Evolutionary conservation across 2,113 vertebrate genomes (phyloP), one percentile per base, ranked within the genome.

Genomic region (Circaetus cinerascens): DNA sequence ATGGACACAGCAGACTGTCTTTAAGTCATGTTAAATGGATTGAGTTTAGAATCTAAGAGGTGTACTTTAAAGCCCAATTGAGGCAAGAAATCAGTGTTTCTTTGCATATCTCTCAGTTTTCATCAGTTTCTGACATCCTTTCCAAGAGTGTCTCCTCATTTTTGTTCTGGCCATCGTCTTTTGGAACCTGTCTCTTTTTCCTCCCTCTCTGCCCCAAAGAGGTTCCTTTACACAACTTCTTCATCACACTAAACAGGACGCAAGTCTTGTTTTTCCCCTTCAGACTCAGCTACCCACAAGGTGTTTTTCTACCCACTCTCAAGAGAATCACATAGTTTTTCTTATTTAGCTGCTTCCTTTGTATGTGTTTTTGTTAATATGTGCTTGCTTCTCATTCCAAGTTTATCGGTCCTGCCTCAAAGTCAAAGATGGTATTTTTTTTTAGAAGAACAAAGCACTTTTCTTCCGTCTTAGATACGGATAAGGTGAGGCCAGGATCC

Each of bases 311-410:
- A 79, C 14, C 27, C 32, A 56, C 27, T 32, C 36, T 38, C 27
- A 41, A 40, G 34, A 15, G 3, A 83, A 93, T 63, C 29, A 60
- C 19, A 29, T 57, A 41, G 6, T 15, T 71, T 89, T 75, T 72
- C 56, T 68, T 48, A 50, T 45, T 56, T 78, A 63, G 53, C 23
- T 86, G 43, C 57, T 92, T 94, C 50, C 25, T 92, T 92, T 69
- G 20, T 10, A n/a, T 66, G 53, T 67, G n/a, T 74, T 91, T 59
- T 66, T 38, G 20, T 71, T 88, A 88, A 59, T 19, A 66, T 13
- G 10, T 45, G 25, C n/a, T 96, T 93, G 45, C 88, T 97, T 96
- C 69, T 78, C 43, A 53, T 48, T 97, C 38, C 78, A 91, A 77
- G 45, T 81, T 95, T 93, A 95, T 91, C 0, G 0, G 8, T 92